Base-by-base conservation (phyloP, 2,888 invertebrate genomes). In the Patella caerulea region DNA sequence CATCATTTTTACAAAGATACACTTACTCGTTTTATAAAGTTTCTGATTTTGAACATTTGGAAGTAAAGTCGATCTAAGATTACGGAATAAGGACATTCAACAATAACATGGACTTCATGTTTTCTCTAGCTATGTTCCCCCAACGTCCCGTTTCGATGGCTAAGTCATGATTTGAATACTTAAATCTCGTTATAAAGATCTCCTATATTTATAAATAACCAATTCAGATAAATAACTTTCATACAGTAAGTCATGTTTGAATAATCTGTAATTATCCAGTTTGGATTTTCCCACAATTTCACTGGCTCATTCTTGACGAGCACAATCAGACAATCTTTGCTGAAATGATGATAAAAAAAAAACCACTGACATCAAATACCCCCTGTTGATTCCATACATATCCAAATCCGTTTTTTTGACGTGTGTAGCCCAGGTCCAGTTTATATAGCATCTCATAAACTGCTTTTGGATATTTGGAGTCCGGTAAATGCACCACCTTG, bases 391-490 rank as follows among this genome's bases (percentile, higher is more conserved):
- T n/a, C 56, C 56, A 56, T 56, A 56, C 5, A 56, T 56, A 56
- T 3, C 17, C 56, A 56, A 17, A 56, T n/a, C 17, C 7, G 56
- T 29, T 2, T 29, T 29, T 29, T 69, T 76, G 19, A 72, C 69
- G n/a, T 71, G 59, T 15, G 56, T 76, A 45, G 65, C 76, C 76
- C 72, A 72, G 17, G 76, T 72, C 73, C n/a, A 77, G 29, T 24
- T 45, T 59, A 65, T 24, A 65, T 75, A 78, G 54, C 72, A 74
- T 72, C 14, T 54, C 53, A 78, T 78, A 72, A 59, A 71, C 74
- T 29, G 71, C 71, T 71, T 65, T 78, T 19, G 78, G 78, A 54
- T 78, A 78, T 56, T 75, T 55, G 15, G 17, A 24, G 29, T 71
- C 65, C 2, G 56, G 53, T 65, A 78, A 72, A 12, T 56, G 71